A percentile compares a stretch with the other conserved stretches of the same genome.
Conservation (phyloP, 2,113 vertebrate genomes). For the Halichoeres trimaculatus region DNA sequence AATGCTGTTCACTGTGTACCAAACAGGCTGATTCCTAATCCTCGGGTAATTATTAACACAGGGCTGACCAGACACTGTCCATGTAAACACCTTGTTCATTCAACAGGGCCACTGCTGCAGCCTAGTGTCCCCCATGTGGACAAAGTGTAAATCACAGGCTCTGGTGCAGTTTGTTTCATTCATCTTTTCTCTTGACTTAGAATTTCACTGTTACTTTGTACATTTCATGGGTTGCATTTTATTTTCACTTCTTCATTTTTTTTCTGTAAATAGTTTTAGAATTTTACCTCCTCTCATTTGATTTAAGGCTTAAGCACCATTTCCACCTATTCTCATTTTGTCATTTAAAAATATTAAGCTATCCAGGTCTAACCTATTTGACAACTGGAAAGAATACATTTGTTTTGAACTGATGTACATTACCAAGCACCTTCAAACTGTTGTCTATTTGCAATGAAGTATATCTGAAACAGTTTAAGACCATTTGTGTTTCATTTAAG, state of each 20-base stretch:
- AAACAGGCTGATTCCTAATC: background rate
- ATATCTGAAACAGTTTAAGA: too few relatives aligned
- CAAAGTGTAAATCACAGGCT: conserved; percentile 50
- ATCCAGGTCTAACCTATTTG: background rate
- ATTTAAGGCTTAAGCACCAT: too few relatives aligned
- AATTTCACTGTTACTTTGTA: background rate
- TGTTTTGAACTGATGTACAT: background rate
- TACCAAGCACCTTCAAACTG: background rate
- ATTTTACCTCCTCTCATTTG: background rate
- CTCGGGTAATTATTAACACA: conserved; percentile 1
- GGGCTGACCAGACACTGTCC: background rate
- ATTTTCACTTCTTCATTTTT: background rate
- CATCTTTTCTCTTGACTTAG: background rate
- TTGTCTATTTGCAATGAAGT: too few relatives aligned
- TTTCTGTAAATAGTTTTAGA: background rate
- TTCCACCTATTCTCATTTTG: background rate
- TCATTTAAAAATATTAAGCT: background rate
- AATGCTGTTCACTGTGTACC: conserved; percentile 11
- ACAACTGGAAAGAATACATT: background rate
- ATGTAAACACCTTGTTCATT: background rate
- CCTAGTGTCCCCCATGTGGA: conserved; percentile 76
- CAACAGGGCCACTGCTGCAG: conserved; percentile 28
- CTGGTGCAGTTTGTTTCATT: background rate
- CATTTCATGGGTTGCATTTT: background rate
- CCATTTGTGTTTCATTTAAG: too few relatives aligned